Evolutionary conservation across 2,113 vertebrate genomes (phyloP), one percentile per base, ranked within the genome.

Genomic region (Dendropsophus ebraccatus): DNA sequence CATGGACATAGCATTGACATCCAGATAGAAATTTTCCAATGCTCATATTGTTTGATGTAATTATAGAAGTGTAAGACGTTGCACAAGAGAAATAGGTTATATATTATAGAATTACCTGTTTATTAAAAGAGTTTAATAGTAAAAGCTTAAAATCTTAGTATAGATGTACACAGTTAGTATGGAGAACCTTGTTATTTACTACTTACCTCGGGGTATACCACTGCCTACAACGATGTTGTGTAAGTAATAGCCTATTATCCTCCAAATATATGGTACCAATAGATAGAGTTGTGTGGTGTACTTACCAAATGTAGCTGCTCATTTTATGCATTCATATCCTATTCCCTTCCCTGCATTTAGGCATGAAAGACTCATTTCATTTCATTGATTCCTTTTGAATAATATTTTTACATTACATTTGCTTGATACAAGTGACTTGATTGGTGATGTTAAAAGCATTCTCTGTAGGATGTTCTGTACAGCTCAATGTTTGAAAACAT

Each of bases 391-490:
- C 56, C n/a, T 47, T 80, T 62, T 62, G 56, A 62, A 81, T 81
- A 81, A 62, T 65, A 81, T 47, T 81, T 50, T 45, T 65, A 81
- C 35, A 65, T 62, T 62, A 81, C 78, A 65, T 65, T 47, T 81
- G 23, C 58, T 62, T 35, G 58, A 56, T 65, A 60, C 54, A 62
- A 60, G 56, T n/a, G 30, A 80, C 32, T 81, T 45, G 32, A 47
- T 35, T 65, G 37, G 78, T 47, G 58, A 81, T 81, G 56, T 81
- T 81, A 81, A 81, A 81, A 81, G 78, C 78, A 81, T 81, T 81
- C 78, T 81, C 78, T 45, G 78, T 65, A 65, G 58, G 56, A 81
- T 47, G 25, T 13, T 25, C 58, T 81, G 78, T 30, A 62, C 78
- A 47, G 35, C 37, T 81, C 78, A 65, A 62, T 81, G 78, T 62